Base-by-base conservation (phyloP, 35 echinoderm and acorn worm genomes). In the Apostichopus californicus region DNA sequence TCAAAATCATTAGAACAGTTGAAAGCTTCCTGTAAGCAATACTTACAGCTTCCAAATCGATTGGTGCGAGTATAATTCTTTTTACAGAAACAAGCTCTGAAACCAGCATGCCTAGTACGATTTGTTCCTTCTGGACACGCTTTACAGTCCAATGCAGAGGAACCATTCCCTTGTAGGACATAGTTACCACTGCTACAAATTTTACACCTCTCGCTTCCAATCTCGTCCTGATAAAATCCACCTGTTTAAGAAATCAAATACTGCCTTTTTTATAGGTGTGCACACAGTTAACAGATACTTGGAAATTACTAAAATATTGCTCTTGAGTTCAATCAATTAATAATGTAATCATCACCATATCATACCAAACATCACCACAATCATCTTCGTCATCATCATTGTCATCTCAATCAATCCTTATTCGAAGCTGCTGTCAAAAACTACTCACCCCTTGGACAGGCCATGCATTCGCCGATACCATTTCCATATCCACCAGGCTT, bases 121-220 rank as follows among this genome's bases (percentile, higher is more conserved):
- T 93, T 22, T 5, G 92, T 93, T n/a, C 92, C 92, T 34, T 56
- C 80, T 78, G 92, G 92, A 79, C 92, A 93, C 2, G 88, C 75
- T 28, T 78, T 79, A 78, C 92, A 93, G 25, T 93, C 20, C 5
- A 55, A 24, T 56, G 77, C 28, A 78, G 8, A 72, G n/a, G n/a
- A 91, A 20, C 93, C 93, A 24, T 54, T 59, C 11, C 22, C 70
- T 13, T 46, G 26, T 26, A 63, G 71, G 22, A 91, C 88, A 57
- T 83, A 94, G 5, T 88, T 94, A 15, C 93, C 93, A 15, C 75
- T 91, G 6, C 70, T 91, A 66, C 93, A 94, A 11, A 14, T 17
- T 57, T 91, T 60, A 26, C 93, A 94, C 14, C 0, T 58, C 6
- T 80, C 85, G 12, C 9, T 34, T 24, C 88, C 93, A 28, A 80